phyloP scores from a whole-genome alignment of 2,888 invertebrate genomes.

The Papilio protenor region DNA sequence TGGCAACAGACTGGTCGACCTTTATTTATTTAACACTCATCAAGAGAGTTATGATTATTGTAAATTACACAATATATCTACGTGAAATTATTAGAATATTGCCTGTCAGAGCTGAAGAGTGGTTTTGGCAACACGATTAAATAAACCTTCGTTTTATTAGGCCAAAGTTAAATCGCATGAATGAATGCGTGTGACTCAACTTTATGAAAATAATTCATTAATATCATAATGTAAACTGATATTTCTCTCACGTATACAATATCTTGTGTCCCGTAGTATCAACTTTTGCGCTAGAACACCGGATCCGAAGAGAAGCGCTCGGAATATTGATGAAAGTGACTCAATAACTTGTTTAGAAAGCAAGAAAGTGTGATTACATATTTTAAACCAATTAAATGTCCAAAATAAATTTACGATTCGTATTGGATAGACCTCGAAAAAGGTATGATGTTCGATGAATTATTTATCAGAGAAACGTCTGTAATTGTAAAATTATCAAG shows the following conservation, averaged over 20 bases:
- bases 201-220: conserved; percentile 13
- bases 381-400: conserved; percentile 44
- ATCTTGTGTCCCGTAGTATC: conserved; percentile 26
- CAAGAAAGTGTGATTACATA: conserved; percentile 42
- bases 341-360: conserved; percentile 48
- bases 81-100: conserved; percentile 51
- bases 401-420: conserved; percentile 44
- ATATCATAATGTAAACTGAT: conserved; percentile 37
- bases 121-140: conserved; percentile 56
- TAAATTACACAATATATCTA: conserved; percentile 31
- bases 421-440: conserved; percentile 46
- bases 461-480: conserved; percentile 64
- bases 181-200: conserved; percentile 35
- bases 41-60: conserved; percentile 34
- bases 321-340: conserved; percentile 44
- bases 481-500: conserved; percentile 33
- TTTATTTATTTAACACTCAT: conserved; percentile 21
- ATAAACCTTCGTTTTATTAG: conserved; percentile 45
- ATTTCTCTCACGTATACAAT: conserved; percentile 36
- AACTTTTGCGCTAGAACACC: conserved; percentile 32
- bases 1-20: background rate
- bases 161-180: conserved; percentile 28
- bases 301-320: conserved; percentile 32
- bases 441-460: conserved; percentile 59
- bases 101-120: conserved; percentile 56